Conservation (phyloP, 2,113 vertebrate genomes). For the Casuarius casuarius region DNA sequence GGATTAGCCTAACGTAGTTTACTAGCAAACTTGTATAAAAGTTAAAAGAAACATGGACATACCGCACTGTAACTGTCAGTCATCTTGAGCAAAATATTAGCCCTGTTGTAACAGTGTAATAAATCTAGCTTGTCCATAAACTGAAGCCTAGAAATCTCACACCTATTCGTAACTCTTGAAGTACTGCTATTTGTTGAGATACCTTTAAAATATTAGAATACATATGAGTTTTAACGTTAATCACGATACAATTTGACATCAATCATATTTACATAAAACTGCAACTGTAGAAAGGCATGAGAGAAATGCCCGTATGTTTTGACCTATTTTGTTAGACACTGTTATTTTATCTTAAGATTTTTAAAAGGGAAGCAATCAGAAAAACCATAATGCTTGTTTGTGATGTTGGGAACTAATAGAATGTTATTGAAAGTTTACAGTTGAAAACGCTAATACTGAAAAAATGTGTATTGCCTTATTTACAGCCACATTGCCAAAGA, state of each 20-base stretch:
- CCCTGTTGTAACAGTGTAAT: background rate
- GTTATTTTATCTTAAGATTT: background rate
- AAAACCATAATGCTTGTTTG: background rate
- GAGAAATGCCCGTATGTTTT: background rate
- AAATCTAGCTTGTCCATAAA: background rate
- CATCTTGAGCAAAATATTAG: background rate
- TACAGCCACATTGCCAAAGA: conserved; percentile 92
- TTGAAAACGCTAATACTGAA: background rate
- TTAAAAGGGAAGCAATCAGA: background rate
- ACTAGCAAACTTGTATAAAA: background rate
- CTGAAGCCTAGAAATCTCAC: background rate
- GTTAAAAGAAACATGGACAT: background rate
- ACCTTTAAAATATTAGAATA: background rate
- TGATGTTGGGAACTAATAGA: background rate
- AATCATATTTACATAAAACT: background rate
- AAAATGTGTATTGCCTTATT: background rate
- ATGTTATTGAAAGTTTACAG: background rate
- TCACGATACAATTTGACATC: background rate
- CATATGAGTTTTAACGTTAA: background rate
- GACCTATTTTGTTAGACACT: background rate
- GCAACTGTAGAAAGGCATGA: background rate
- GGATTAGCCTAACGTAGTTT: background rate
- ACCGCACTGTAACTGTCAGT: background rate
- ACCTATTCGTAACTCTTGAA: background rate
- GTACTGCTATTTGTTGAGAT: background rate